phyloP scores from a whole-genome alignment of 2,797 vertebrate species.

The Natrix natrix region DNA sequence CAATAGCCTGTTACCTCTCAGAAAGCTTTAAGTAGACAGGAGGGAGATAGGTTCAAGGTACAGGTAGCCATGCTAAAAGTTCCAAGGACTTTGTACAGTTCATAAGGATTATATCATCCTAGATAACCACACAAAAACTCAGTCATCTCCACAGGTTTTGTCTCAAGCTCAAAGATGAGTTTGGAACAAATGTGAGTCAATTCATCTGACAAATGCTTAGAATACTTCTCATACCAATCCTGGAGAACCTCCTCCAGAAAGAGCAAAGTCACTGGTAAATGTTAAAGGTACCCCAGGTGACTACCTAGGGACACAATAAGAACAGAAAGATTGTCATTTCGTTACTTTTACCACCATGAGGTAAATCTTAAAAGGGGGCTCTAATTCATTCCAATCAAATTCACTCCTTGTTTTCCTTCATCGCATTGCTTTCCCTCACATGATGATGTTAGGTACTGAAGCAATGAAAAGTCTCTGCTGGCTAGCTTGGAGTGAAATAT shows the following conservation, averaged over 20 bases:
- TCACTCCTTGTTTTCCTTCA: not conserved
- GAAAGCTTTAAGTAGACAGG: not conserved
- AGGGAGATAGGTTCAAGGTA: not conserved
- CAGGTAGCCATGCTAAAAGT: not conserved
- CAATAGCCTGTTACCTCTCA: not conserved
- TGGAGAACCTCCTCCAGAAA: not conserved
- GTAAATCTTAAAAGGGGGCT: not conserved
- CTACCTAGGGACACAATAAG: not conserved
- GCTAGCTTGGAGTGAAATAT: not conserved
- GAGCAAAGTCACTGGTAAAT: not conserved
- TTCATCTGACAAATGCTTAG: not conserved
- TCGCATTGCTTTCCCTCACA: not conserved
- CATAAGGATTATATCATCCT: not conserved
- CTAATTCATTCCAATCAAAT: not conserved
- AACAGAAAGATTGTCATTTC: not conserved
- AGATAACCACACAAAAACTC: not conserved
- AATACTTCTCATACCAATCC: not conserved
- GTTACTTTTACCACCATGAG: not conserved
- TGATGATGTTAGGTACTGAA: not conserved
- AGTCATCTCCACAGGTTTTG: not conserved
- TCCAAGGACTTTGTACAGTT: not conserved
- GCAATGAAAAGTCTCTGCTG: not conserved
- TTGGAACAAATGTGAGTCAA: not conserved
- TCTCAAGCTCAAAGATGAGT: not conserved
- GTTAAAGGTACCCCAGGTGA: not conserved